Evolutionary conservation across 2,113 vertebrate species (phyloP), one percentile per base, ranked within the genome.

Genomic region (human (Homo sapiens)): DNA sequence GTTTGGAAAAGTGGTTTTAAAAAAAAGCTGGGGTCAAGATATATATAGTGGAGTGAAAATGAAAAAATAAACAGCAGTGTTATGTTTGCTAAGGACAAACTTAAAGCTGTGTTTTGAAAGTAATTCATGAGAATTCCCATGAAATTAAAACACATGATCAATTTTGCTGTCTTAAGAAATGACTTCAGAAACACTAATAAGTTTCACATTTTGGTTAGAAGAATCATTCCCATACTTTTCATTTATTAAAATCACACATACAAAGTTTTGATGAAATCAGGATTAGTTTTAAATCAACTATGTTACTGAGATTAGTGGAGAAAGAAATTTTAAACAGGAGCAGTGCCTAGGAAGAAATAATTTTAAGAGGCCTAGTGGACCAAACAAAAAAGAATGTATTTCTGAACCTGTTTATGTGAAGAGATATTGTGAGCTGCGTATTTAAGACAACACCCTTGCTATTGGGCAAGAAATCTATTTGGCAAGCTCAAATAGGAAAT

Each of bases 111-210:
- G 27, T 73, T 94, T 93, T 94, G 18, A 97, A 97, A 90, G 50
- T 82, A 93, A 94, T 45, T 85, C 14, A 94, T 85, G 45, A 92
- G 80, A 84, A 93, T 55, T 78, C 52, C 38, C 20, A 43, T 70
- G 94, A 96, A 93, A 78, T 52, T 23, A 93, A 96, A 96, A 94
- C 30, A 90, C 13, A 73, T 61, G 48, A 35, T 82, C 35, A 80
- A 12, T 52, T 97, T 94, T 97, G 59, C n/a, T 93, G 85, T 0
- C 25, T 80, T 95, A 97, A 96, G 76, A 82, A 81, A 90, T 66
- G 59, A 78, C 96, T 95, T 90, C 32, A 55, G 66, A 88, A 79
- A 90, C 85, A 95, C 25, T 90, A 87, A 78, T 93, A 64, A 81
- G 35, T 84, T 72, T 61, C 17, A 80, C 3, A 61, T 97, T 96